Conservation (phyloP, 1,140 invertebrate species). For the Achatina immaculata region DNA sequence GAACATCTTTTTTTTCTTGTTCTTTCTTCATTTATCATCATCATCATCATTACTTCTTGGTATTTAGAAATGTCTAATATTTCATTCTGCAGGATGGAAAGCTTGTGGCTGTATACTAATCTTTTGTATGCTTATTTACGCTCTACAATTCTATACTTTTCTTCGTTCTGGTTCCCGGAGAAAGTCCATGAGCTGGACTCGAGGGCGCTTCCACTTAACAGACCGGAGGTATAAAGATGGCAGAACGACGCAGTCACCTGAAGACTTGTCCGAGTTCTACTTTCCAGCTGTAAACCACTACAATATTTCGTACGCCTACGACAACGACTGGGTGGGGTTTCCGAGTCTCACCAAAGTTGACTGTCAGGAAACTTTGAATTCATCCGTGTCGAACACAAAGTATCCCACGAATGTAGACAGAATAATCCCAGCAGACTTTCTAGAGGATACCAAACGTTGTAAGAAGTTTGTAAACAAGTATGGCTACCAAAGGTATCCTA, state of each 20-base stretch:
- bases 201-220: neutral
- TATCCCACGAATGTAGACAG: neutral
- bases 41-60: too few relatives aligned
- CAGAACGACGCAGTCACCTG: too few relatives aligned
- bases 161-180: too few relatives aligned
- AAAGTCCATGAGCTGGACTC: too few relatives aligned
- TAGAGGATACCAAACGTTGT: neutral
- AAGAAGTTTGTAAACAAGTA: neutral
- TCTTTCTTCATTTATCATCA: too few relatives aligned
- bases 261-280: too few relatives aligned
- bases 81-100: too few relatives aligned
- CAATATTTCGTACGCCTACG: slow-evolving; percentile 1
- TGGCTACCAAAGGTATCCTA: slow-evolving; percentile 10
- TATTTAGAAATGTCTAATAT: too few relatives aligned
- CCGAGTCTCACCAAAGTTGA: neutral
- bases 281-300: neutral
- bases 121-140: neutral
- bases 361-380: neutral
- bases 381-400: neutral
- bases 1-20: too few relatives aligned
- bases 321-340: slow-evolving; percentile 17
- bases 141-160: too few relatives aligned
- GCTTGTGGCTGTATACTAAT: too few relatives aligned
- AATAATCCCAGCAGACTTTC: neutral
- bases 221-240: neutral